These are phyloP conservation scores for Eptesicus fuscus DNA, from an alignment of 2,113 vertebrate species.

Conservation along the genomic window DNA sequence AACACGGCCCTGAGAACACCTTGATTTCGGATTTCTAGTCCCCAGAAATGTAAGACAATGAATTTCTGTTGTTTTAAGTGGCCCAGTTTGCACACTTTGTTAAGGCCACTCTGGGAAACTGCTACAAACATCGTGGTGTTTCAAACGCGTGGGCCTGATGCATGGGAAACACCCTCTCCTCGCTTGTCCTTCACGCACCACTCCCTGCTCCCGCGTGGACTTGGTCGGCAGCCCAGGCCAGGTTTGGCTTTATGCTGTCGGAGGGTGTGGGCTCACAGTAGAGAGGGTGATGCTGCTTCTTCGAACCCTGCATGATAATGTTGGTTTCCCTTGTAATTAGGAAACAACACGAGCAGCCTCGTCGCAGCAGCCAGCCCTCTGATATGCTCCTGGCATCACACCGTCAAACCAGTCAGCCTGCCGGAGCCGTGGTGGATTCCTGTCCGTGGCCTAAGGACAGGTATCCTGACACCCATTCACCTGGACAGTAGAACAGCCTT, in stretches of 20 bases:
- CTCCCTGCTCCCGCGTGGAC: not conserved
- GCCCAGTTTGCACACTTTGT: not conserved
- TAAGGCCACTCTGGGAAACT: not conserved
- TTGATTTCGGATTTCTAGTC: not conserved
- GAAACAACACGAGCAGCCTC: not conserved
- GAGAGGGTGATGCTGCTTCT: not conserved
- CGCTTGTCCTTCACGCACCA: not conserved
- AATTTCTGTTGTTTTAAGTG: not conserved
- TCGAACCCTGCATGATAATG: not conserved
- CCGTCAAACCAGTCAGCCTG: not conserved
- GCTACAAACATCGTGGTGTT: not conserved
- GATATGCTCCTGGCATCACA: not conserved
- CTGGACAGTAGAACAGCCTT: not conserved
- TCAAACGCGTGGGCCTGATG: not conserved
- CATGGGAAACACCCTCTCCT: not conserved
- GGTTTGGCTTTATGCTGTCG: not conserved
- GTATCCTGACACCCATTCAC: not conserved
- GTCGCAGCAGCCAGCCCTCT: not conserved
- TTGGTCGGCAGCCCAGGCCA: not conserved
- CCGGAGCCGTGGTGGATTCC: not conserved
- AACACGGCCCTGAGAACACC: not conserved
- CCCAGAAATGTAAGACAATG: not conserved
- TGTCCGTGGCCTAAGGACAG: not conserved
- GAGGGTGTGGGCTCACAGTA: not conserved
- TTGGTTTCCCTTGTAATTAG: not conserved